Percentiles rank a stretch among this genome's conserved stretches.
Conservation (phyloP, 1,140 invertebrate genomes). For the Ephestia elutella region DNA sequence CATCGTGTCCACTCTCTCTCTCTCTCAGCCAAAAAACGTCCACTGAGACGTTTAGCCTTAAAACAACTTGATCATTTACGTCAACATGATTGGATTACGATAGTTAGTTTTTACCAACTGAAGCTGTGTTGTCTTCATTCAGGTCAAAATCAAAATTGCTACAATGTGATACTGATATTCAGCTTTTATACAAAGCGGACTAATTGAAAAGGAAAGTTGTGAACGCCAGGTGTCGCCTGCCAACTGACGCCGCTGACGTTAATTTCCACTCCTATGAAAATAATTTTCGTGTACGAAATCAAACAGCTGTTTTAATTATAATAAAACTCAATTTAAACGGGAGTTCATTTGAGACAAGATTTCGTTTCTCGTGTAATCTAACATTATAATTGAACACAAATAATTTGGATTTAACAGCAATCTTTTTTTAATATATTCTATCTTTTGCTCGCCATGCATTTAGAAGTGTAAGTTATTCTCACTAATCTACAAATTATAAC, state of each 20-base stretch:
- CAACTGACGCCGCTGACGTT: not conserved
- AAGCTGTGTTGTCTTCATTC: too few species aligned
- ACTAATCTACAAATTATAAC: too few species aligned
- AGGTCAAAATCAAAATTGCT: too few species aligned
- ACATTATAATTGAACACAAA: not conserved
- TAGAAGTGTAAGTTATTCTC: too few species aligned
- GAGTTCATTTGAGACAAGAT: not conserved
- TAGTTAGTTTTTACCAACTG: too few species aligned
- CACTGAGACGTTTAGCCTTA: too few species aligned
- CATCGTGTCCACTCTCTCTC: too few species aligned
- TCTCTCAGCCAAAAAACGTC: too few species aligned
- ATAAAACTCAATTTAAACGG: constrained; percentile 5
- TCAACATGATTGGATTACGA: too few species aligned
- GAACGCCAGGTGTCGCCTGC: constrained; percentile 19
- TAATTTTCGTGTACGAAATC: constrained; percentile 20
- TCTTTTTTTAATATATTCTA: not conserved
- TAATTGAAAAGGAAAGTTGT: constrained; percentile 33
- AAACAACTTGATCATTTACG: too few species aligned
- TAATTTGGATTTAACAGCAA: not conserved
- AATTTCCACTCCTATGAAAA: constrained; percentile 6
- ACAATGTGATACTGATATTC: not conserved
- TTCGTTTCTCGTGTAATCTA: not conserved
- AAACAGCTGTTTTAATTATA: constrained; percentile 12
- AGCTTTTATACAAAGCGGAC: constrained; percentile 2
- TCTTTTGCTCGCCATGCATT: too few species aligned